Percentiles rank a stretch among this genome's conserved stretches.
phyloP scores from a whole-genome alignment of 2,113 vertebrate genomes.

The Sebastes fasciatus region DNA sequence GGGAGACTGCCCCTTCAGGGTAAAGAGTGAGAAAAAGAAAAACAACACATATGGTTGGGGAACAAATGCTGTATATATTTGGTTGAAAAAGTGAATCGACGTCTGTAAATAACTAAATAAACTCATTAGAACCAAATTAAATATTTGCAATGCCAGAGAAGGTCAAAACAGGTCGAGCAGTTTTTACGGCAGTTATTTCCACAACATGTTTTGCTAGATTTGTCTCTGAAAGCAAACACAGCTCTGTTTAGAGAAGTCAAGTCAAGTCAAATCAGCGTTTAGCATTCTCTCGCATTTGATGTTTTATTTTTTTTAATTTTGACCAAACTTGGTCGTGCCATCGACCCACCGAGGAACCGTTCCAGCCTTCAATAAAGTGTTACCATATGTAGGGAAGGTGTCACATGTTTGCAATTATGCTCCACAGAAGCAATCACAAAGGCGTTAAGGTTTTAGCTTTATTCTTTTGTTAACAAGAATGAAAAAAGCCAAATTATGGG shows the following conservation, averaged over 20 bases:
- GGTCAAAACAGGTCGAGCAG: neutral
- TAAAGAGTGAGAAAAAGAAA: neutral
- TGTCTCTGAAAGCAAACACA: slow-evolving; percentile 1
- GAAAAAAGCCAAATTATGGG: slow-evolving; percentile 14
- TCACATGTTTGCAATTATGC: slow-evolving; percentile 57
- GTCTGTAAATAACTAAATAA: slow-evolving; percentile 21
- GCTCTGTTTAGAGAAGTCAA: slow-evolving; percentile 3
- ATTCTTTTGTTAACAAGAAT: slow-evolving; percentile 5
- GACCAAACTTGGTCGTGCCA: slow-evolving; percentile 20
- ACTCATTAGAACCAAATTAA: slow-evolving; percentile 18
- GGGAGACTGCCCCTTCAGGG: neutral
- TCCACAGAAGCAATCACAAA: slow-evolving; percentile 41
- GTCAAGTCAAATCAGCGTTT: neutral
- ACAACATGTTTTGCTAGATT: neutral
- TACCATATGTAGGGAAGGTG: slow-evolving; percentile 57
- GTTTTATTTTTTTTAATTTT: slow-evolving; percentile 34
- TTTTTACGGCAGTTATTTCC: neutral
- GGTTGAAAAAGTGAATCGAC: neutral
- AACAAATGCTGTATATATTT: neutral
- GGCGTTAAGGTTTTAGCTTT: slow-evolving; percentile 20
- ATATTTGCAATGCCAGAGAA: slow-evolving; percentile 30
- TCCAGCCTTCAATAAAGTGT: slow-evolving; percentile 60
- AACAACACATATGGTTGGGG: neutral
- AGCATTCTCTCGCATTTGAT: slow-evolving; percentile 20
- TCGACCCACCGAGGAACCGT: slow-evolving; percentile 2